Evolutionary conservation across 2,113 vertebrate species (phyloP), one percentile per base, ranked within the genome.

Genomic region (Microcebus ravelobensis): DNA sequence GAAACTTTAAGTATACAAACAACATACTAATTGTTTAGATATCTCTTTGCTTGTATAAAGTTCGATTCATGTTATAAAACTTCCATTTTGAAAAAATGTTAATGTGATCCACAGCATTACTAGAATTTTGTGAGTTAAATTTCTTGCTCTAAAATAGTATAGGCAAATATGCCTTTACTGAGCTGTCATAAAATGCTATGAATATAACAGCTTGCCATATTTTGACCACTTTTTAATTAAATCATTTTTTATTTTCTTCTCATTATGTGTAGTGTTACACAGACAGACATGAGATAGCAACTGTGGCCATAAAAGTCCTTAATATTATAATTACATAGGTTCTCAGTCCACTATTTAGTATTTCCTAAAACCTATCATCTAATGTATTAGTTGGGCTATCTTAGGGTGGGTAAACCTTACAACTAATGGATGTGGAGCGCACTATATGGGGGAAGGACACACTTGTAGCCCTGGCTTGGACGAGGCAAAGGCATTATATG

Each of bases 191-290:
- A 42, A 11, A 89, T 17, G 18, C 9, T 94, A 10, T 71, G 50
- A 94, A 42, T 70, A 1, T 57, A 87, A 39, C 8, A 73, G 29
- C 45, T 45, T 88, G 65, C 39, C 18, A 34, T 52, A 61, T 89
- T 88, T 59, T 77, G 52, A 74, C 29, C 57, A 65, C 1, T 25
- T 71, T 91, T 88, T 89, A 80, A 88, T 39, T 10, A 89, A 89
- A 88, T 52, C 11, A 95, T 36, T 87, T 87, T 95, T 45, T 34
- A 42, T 74, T 93, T 87, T 96, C 25, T 88, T 88, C 34, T 84
- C 80, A 34, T 14, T 82, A 23, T 63, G 48, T 48, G 52, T 57
- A 29, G 1, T 70, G 23, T 71, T 68, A 57, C 31, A 70, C n/a
- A 65, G 45, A 87, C 48, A 91, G 20, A 74, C 23, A 50, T 68